Evolutionary conservation across 2,888 invertebrate genomes (phyloP).

Genomic region (Drosophila bunnanda): DNA sequence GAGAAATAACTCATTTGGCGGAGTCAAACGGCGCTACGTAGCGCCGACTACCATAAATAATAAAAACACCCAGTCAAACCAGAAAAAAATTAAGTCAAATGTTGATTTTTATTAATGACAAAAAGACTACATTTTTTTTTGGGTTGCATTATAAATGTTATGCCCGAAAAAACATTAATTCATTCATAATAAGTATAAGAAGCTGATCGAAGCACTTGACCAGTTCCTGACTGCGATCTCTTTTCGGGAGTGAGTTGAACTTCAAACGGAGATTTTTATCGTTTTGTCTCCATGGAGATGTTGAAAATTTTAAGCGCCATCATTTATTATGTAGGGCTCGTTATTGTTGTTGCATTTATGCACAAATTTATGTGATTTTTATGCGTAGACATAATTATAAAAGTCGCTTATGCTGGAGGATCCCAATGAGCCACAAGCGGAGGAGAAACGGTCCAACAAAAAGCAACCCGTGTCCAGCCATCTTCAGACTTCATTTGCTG

Average conservation of each 20-base stretch:
- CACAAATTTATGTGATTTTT: conserved; percentile 84
- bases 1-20: conserved; percentile 28
- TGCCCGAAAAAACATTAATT: conserved; percentile 66
- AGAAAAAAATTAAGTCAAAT: conserved; percentile 39
- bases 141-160: conserved; percentile 61
- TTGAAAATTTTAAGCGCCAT: conserved; percentile 83
- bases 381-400: conserved; percentile 84
- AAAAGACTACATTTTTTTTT: conserved; percentile 58
- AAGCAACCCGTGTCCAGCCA: conserved; percentile 42
- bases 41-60: conserved; percentile 75
- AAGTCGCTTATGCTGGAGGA: conserved; percentile 55
- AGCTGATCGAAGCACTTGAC: conserved; percentile 60
- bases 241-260: conserved; percentile 41
- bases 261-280: conserved; percentile 68
- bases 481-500: conserved; percentile 59
- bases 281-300: conserved; percentile 75
- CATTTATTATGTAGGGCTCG: conserved; percentile 81
- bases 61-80: conserved; percentile 61
- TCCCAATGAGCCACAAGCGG: conserved; percentile 36
- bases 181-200: conserved; percentile 65
- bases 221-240: conserved; percentile 40
- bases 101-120: conserved; percentile 71
- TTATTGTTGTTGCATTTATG: conserved; percentile 75
- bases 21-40: conserved; percentile 60
- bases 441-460: conserved; percentile 25